Conservation (phyloP, 2,113 vertebrate genomes). For the Pterocles gutturalis region DNA sequence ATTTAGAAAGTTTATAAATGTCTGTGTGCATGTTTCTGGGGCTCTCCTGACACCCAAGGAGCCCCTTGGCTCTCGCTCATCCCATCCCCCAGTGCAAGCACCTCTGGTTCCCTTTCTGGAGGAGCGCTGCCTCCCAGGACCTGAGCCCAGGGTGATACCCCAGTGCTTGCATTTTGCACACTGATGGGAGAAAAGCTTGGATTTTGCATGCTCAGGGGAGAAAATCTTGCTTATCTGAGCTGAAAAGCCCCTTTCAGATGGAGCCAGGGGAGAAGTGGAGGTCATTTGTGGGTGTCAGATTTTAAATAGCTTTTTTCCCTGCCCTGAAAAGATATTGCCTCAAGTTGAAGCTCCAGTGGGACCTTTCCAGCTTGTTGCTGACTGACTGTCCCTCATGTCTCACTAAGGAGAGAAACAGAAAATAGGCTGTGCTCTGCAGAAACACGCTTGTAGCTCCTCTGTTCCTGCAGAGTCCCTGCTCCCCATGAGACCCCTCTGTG, state of each 20-base stretch:
- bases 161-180: neutral
- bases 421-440: neutral
- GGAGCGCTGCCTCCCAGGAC: neutral
- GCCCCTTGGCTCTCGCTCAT: rapidly evolving
- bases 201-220: neutral
- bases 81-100: neutral
- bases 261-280: neutral
- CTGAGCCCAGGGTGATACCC: neutral
- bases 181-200: neutral
- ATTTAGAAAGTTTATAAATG: neutral
- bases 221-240: neutral
- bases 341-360: neutral
- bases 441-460: neutral
- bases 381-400: neutral
- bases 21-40: neutral
- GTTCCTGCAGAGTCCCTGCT: neutral
- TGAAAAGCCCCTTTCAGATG: neutral
- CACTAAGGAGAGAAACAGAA: neutral
- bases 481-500: rapidly evolving
- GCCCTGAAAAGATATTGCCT: neutral
- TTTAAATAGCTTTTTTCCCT: neutral
- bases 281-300: neutral
- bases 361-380: neutral
- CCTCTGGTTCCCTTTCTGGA: neutral
- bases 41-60: neutral